These are phyloP conservation scores for Thaumatotibia leucotreta DNA, from an alignment of 1,140 invertebrate species.

Conservation along the genomic window DNA sequence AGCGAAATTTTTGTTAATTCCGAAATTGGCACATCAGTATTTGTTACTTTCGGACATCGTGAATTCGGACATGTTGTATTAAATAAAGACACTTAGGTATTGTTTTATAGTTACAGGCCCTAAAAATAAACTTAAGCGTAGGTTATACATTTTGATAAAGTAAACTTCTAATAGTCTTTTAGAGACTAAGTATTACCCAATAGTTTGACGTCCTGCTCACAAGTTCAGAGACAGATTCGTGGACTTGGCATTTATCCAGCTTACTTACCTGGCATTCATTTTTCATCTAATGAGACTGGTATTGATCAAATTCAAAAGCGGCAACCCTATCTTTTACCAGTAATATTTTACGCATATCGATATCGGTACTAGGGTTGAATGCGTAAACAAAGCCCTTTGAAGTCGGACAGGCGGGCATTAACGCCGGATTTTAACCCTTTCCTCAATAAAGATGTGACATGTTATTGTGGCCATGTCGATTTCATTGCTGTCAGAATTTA, in stretches of 20 bases:
- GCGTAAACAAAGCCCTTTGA: slow-evolving; percentile 12
- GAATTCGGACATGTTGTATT: background rate
- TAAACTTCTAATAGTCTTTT: too few relatives aligned
- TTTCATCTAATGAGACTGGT: too few relatives aligned
- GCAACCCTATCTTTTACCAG: background rate
- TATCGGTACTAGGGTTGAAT: slow-evolving; percentile 5
- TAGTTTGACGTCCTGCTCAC: too few relatives aligned
- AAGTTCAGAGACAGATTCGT: too few relatives aligned
- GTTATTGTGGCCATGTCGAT: background rate
- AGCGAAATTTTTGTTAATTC: background rate
- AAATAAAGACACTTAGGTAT: background rate
- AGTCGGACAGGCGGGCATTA: background rate
- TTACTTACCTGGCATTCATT: too few relatives aligned
- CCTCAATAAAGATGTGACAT: background rate
- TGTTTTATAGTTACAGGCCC: too few relatives aligned
- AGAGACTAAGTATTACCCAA: too few relatives aligned
- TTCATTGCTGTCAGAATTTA: too few relatives aligned
- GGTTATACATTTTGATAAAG: too few relatives aligned
- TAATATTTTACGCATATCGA: slow-evolving; percentile 10
- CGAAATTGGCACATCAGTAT: background rate
- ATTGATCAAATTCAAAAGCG: background rate
- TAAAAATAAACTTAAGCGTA: too few relatives aligned
- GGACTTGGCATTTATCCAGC: too few relatives aligned
- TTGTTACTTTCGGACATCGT: background rate
- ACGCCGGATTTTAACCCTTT: background rate